Evolutionary conservation across 2,888 invertebrate species (phyloP), one percentile per base, ranked within the genome.

Genomic region (Chymomyza caudatula): DNA sequence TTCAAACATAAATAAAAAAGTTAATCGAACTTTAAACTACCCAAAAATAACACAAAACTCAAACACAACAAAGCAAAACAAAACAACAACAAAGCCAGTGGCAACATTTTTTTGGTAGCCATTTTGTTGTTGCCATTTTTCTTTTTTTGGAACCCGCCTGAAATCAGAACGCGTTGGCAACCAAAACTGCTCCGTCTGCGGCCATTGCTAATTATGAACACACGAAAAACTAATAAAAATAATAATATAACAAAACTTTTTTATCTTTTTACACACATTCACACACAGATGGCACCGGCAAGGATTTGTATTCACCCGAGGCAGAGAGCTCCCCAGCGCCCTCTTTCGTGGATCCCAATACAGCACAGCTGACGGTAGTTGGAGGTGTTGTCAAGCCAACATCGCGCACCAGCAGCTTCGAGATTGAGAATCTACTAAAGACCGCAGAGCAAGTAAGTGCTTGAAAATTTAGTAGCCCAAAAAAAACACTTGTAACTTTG

Each of bases 401-500:
- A 79, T 95, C 95, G 60, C 93, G 97, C 80, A 95, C 97, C 70
- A 97, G 97, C 91, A 96, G 97, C 65, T 96, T 97, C 90, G 98
- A 98, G 92, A 98, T 98, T 87, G 98, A 98, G 92, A 97, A 97
- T 91, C 93, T 98, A 86, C 93, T 98, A 76, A 97, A 97, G 86
- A 90, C 91, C 71, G 91, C 91, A 42, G 91, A 91, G 80, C 91
- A 91, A 94, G 93, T 93, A 90, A 91, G 89, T 85, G 60, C 55
- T 25, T 29, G 20, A 25, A 53, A 53, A 4, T n/a, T n/a, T 4
- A 25, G 15, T 47, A 47, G 19, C 15, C 47, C 15, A 13, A 53
- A 53, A 53, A 53, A 25, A 25, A 15, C n/a, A 53, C 1, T 11
- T 11, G n/a, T n/a, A n/a, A 37, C 29, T 37, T 37, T 11, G 29